Evolutionary conservation across 2,888 invertebrate genomes (phyloP).

Genomic region (Tachystola acroxantha): DNA sequence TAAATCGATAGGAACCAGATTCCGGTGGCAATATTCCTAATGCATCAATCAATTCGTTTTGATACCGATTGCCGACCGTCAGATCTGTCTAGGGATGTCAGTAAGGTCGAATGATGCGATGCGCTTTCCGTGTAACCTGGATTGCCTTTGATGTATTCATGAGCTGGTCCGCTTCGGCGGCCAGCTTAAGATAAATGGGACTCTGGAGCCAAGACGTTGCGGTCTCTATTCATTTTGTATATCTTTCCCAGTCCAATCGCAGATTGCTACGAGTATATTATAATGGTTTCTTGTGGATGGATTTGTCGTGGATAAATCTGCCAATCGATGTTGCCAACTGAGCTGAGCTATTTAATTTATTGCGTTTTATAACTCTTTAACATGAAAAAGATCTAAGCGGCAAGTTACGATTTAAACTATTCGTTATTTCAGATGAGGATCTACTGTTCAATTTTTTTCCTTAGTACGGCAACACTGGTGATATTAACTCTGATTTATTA

Average conservation of each 20-base stretch:
- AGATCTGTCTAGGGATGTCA: conserved; percentile 11
- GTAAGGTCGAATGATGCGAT: conserved; percentile 25
- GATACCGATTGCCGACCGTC: conserved; percentile 2
- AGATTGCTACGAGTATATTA: background rate
- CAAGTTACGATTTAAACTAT: no score
- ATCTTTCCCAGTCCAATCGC: background rate
- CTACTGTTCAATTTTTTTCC: no score
- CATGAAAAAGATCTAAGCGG: no score
- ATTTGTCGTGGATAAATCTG: no score
- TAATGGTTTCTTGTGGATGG: background rate
- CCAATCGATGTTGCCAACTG: no score
- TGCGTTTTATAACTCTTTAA: no score
- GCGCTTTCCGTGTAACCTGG: conserved; percentile 30
- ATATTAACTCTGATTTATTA: no score
- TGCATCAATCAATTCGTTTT: background rate
- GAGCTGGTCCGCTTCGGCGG: conserved; percentile 10
- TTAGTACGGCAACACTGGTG: no score
- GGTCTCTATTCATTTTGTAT: conserved; percentile 20
- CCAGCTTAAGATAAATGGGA: conserved; percentile 14
- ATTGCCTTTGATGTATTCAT: conserved; percentile 30
- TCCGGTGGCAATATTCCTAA: no score
- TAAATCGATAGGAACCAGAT: no score
- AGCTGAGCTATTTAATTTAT: no score
- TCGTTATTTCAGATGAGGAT: no score
- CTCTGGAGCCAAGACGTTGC: conserved; percentile 18